These are phyloP conservation scores for Drosophila rubida DNA, from an alignment of 2,888 invertebrate genomes.

Conservation along the genomic window DNA sequence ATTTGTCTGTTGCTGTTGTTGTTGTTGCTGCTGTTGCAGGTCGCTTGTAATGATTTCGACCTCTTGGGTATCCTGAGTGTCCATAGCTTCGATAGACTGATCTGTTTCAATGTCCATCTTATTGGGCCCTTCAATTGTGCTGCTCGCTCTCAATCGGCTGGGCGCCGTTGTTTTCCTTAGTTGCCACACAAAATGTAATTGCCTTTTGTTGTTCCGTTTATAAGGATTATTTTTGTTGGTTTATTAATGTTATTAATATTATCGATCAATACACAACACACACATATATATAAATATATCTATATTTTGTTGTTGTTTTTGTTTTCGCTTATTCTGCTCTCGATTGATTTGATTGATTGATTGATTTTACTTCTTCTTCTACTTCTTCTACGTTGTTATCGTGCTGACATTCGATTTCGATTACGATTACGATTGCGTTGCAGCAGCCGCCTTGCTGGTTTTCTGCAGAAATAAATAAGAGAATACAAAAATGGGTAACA, in stretches of 20 bases:
- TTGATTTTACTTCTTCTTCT: background rate
- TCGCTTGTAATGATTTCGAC: slow-evolving; percentile 82
- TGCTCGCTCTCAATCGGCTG: slow-evolving; percentile 37
- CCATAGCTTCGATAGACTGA: slow-evolving; percentile 84
- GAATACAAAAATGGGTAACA: slow-evolving; percentile 41
- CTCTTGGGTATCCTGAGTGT: slow-evolving; percentile 84
- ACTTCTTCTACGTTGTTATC: slow-evolving; percentile 22
- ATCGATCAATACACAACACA: background rate
- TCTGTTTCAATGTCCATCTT: slow-evolving; percentile 84
- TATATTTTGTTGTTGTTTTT: background rate
- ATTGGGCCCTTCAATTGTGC: slow-evolving; percentile 46
- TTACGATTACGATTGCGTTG: slow-evolving; percentile 34
- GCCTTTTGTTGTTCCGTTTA: background rate
- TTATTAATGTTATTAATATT: background rate
- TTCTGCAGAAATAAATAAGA: slow-evolving; percentile 37
- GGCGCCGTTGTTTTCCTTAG: slow-evolving; percentile 26
- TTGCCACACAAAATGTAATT: background rate
- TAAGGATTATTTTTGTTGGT: slow-evolving; percentile 1
- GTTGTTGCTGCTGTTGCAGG: slow-evolving; percentile 75
- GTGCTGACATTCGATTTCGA: slow-evolving; percentile 50
- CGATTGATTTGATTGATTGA: background rate
- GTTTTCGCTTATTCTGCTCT: too few relatives aligned
- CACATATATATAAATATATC: background rate
- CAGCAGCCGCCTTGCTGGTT: slow-evolving; percentile 42
- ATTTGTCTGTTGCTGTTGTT: slow-evolving; percentile 55